A percentile compares a stretch with the other conserved stretches of the same genome.
phyloP scores from a whole-genome alignment of 2,797 vertebrate genomes.

The Centroberyx gerrardi region DNA sequence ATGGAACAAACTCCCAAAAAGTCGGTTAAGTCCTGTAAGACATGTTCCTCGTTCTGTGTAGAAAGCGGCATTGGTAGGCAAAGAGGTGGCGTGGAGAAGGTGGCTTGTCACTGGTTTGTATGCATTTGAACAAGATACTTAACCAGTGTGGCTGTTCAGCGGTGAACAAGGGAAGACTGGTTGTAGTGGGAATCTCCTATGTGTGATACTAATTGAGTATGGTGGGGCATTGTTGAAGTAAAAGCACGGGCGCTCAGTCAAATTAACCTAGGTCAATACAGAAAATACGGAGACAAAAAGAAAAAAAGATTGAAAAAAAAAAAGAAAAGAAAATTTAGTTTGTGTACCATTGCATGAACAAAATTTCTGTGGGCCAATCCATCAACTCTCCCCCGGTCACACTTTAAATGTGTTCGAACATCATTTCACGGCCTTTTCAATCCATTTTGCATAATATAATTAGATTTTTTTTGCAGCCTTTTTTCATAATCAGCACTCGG shows the following conservation, averaged over 20 bases:
- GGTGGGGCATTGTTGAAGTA: too few relatives aligned
- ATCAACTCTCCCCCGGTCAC: slow-evolving; percentile 35
- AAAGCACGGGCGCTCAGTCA: too few relatives aligned
- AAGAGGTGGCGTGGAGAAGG: slow-evolving; percentile 9
- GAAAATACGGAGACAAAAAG: not conserved
- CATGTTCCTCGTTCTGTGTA: slow-evolving; percentile 33
- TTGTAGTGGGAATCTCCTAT: not conserved
- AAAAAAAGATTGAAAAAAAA: too few relatives aligned
- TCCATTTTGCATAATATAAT: slow-evolving; percentile 70
- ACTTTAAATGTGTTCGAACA: slow-evolving; percentile 57
- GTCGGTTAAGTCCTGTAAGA: not conserved
- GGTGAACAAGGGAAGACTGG: slow-evolving; percentile 19
- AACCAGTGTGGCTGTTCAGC: slow-evolving; percentile 14
- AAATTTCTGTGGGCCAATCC: slow-evolving; percentile 41
- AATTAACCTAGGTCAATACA: not conserved
- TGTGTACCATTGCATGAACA: slow-evolving; percentile 17
- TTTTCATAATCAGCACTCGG: slow-evolving; percentile 59
- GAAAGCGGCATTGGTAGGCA: slow-evolving; percentile 25
- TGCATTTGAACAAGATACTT: slow-evolving; percentile 34
- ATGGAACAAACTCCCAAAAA: too few relatives aligned
- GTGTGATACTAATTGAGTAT: not conserved
- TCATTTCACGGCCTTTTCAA: slow-evolving; percentile 57
- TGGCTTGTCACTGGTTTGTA: slow-evolving; percentile 11
- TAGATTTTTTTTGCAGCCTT: slow-evolving; percentile 45
- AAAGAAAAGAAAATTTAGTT: not conserved